phyloP scores from a whole-genome alignment of 2,888 invertebrate species.

The Caenorhabditis angaria region DNA sequence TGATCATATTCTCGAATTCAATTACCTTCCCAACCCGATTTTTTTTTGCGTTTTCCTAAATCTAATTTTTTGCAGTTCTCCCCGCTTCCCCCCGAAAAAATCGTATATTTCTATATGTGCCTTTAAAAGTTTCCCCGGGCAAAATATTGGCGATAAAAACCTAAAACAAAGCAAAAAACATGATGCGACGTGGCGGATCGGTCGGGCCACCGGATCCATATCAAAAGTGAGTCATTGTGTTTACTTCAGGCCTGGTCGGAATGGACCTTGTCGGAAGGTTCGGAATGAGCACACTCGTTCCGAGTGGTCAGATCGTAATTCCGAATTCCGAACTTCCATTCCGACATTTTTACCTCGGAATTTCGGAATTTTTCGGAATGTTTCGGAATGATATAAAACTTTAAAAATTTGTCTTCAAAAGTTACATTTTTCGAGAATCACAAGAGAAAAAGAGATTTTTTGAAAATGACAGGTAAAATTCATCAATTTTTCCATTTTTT shows the following conservation, averaged over 20 bases:
- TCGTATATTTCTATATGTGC: neutral
- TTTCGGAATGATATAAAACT: no score
- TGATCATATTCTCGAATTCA: neutral
- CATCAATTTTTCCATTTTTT: no score
- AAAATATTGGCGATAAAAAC: neutral
- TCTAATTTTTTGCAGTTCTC: neutral
- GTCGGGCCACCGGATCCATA: constrained; percentile 45
- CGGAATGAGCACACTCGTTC: no score
- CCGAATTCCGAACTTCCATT: no score
- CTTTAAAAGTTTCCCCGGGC: neutral
- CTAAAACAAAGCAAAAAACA: constrained; percentile 12
- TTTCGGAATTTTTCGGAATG: no score
- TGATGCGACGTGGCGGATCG: constrained; percentile 44
- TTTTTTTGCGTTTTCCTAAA: neutral
- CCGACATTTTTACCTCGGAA: no score
- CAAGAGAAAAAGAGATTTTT: no score
- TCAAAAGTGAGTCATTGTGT: constrained; percentile 23
- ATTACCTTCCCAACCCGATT: neutral
- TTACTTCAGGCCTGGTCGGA: neutral
- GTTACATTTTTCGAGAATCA: no score
- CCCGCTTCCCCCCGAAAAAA: neutral
- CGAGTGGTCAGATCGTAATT: no score
- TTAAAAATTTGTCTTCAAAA: no score
- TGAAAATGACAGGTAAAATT: no score
- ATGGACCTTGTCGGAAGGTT: no score